A percentile compares a stretch with the other conserved stretches of the same genome.
Conservation (phyloP, 2,113 vertebrate species). For the Nothobranchius kuhntae region DNA sequence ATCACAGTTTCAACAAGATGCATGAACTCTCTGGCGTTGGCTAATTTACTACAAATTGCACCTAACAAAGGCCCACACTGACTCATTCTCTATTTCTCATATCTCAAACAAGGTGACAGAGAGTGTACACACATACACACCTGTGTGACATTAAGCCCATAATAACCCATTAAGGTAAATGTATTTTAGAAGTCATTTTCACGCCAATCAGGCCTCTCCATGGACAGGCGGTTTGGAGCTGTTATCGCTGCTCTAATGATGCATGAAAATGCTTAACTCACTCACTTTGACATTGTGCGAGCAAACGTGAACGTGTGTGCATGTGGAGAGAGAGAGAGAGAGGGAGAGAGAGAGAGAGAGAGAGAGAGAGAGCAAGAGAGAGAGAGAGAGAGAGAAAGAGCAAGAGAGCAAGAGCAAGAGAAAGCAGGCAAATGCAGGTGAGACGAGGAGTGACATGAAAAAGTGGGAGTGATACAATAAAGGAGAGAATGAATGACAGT, state of each 20-base stretch:
- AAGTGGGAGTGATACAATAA: constrained; percentile 21
- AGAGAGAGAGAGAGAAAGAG: too few species aligned
- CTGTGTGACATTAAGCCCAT: constrained; percentile 26
- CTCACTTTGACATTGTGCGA: constrained; percentile 63
- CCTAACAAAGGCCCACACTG: not conserved
- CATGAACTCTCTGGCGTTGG: not conserved
- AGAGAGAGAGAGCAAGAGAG: too few species aligned
- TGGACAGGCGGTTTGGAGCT: constrained; percentile 37
- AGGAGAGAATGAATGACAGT: constrained; percentile 21
- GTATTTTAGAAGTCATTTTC: constrained; percentile 61
- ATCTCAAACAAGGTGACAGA: constrained; percentile 9
- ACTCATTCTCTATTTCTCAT: constrained; percentile 3
- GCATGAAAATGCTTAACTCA: constrained; percentile 69
- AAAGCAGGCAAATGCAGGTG: constrained; percentile 7
- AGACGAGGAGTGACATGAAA: constrained; percentile 33
- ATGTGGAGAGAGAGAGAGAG: too few species aligned
- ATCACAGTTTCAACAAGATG: not conserved
- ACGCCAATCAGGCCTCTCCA: constrained; percentile 58
- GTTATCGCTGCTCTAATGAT: constrained; percentile 72
- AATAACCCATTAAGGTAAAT: constrained; percentile 47
- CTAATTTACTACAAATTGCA: constrained; percentile 8
- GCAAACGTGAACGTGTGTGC: not conserved
- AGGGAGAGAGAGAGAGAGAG: too few species aligned
- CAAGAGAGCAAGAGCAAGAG: too few species aligned
- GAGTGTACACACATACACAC: constrained; percentile 11